Evolutionary conservation across 2,797 vertebrate species (phyloP).

Genomic region (Heterohyrax brucei): DNA sequence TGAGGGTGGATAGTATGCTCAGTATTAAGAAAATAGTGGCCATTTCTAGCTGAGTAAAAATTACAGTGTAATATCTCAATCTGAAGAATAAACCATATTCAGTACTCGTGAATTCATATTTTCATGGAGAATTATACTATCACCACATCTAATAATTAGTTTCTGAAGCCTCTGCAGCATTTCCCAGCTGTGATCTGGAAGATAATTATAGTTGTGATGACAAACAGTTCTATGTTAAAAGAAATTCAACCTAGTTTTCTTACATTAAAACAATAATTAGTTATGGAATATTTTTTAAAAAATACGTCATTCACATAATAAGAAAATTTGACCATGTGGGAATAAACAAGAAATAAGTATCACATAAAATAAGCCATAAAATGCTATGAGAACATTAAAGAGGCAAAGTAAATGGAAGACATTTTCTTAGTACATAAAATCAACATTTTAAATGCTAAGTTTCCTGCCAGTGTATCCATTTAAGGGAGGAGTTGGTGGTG

Average conservation of each 20-base stretch:
- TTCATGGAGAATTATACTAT: slow-evolving; percentile 46
- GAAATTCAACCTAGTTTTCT: slow-evolving; percentile 9
- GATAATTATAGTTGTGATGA: not conserved
- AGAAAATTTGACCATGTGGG: not conserved
- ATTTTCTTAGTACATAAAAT: not conserved
- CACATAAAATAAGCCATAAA: not conserved
- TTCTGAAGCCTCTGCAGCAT: not conserved
- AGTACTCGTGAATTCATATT: slow-evolving; percentile 66
- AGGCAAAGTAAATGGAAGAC: not conserved
- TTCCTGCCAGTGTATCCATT: not conserved
- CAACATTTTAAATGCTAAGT: not conserved
- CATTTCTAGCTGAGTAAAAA: slow-evolving; percentile 67
- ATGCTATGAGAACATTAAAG: slow-evolving; percentile 43
- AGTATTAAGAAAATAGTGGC: slow-evolving; percentile 72
- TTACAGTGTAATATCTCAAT: slow-evolving; percentile 67
- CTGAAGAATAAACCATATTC: slow-evolving; percentile 79
- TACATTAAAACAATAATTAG: slow-evolving; percentile 40
- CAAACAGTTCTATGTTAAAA: not conserved
- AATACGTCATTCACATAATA: not conserved
- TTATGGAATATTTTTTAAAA: not conserved
- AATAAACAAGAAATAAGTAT: slow-evolving; percentile 46
- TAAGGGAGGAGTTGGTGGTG: not conserved
- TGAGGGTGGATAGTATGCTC: slow-evolving; percentile 71
- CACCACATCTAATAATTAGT: not conserved
- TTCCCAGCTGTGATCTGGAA: slow-evolving; percentile 8